Base-by-base conservation (phyloP, 2,113 vertebrate genomes). In the Larimichthys crocea region DNA sequence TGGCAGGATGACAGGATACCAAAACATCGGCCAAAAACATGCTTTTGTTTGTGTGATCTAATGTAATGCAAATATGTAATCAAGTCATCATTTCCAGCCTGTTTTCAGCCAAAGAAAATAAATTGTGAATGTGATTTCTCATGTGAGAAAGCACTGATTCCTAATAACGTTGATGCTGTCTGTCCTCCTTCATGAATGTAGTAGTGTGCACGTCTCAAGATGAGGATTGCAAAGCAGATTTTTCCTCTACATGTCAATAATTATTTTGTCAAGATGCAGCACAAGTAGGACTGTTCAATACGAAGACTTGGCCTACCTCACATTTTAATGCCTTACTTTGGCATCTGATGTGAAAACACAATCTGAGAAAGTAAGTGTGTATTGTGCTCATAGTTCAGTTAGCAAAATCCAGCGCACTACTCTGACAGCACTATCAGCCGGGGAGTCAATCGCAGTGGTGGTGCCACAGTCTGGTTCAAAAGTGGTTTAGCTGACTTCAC, bases 11-110 rank as follows among this genome's bases (percentile, higher is more conserved):
- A 73, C 48, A 86, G 16, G n/a, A 40, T 1, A 67, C 8, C 19
- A 57, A 68, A 62, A 82, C 40, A 55, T 12, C 2, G 0, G 22
- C 46, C 59, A 75, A 44, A 68, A 20, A 19, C 49, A 50, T 29
- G 42, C 40, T 46, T 75, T 75, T 12, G 46, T 80, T 74, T 22
- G 29, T 19, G 56, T 48, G 62, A 53, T 55, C 35, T 26, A 66
- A 49, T 20, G 31, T 19, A 22, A 74, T 46, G 19, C 31, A 44
- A 53, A 72, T 31, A 71, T 59, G 22, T 29, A 31, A 69, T 52
- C 29, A 52, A 69, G 24, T 60, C 52, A 46, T 60, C 12, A 9
- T 71, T 31, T 64, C 11, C 64, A 52, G 5, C 6, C 9, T 2
- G 42, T 26, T 22, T 70, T 60, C 3, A 1, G 50, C 56, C 56